Conservation (phyloP, 2,797 vertebrate genomes). For the Acanthurus lineatus region DNA sequence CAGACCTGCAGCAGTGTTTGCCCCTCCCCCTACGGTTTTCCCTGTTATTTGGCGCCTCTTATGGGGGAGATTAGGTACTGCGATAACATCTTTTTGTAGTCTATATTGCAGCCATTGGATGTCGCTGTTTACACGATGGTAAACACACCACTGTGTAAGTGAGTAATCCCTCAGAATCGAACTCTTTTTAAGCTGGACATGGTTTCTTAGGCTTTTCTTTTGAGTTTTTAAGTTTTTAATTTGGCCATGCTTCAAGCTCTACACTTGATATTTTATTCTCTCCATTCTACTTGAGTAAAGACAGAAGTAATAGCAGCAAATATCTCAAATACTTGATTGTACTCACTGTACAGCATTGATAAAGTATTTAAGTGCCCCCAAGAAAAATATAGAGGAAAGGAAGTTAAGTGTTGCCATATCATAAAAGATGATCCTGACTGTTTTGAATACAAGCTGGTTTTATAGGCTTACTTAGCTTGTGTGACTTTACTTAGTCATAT, state of each 20-base stretch:
- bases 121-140: slow-evolving; percentile 48
- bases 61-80: neutral
- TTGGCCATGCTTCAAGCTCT: neutral
- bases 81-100: neutral
- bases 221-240: too few species aligned
- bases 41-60: slow-evolving; percentile 40
- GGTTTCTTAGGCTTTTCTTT: too few species aligned
- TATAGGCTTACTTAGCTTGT: neutral
- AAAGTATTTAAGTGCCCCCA: neutral
- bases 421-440: neutral
- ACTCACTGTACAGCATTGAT: neutral
- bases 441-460: neutral
- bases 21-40: slow-evolving; percentile 47
- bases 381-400: neutral
- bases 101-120: slow-evolving; percentile 3
- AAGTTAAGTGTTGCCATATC: neutral
- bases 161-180: neutral
- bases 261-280: neutral
- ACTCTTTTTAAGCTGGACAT: neutral
- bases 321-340: neutral
- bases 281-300: neutral
- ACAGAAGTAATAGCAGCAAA: neutral
- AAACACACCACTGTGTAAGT: neutral
- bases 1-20: slow-evolving; percentile 53
- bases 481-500: neutral